Conservation (phyloP, 2,113 vertebrate genomes). For the Cyprinus carpio region DNA sequence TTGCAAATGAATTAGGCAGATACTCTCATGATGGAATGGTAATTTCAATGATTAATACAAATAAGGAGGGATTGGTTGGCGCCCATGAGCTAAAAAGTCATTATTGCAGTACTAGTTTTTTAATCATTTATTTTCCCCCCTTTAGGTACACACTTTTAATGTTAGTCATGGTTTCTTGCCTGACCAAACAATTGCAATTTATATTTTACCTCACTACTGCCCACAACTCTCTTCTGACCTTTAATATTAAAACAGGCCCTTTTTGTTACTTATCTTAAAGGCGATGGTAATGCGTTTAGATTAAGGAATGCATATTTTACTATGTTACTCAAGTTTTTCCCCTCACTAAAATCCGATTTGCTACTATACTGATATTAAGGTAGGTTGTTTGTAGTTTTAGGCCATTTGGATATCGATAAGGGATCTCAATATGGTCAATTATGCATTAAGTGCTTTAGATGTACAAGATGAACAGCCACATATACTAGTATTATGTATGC, state of each 20-base stretch:
- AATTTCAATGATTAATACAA: slow-evolving; percentile 30
- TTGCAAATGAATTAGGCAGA: slow-evolving; percentile 29
- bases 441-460: too few relatives aligned
- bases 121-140: not conserved
- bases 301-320: too few relatives aligned
- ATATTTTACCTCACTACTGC: not conserved
- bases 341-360: too few relatives aligned
- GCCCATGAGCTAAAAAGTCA: slow-evolving; percentile 8
- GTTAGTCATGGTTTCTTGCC: not conserved
- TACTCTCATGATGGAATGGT: slow-evolving; percentile 17
- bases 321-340: too few relatives aligned
- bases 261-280: not conserved
- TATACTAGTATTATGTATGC: too few relatives aligned
- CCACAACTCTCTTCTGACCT: not conserved
- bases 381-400: too few relatives aligned
- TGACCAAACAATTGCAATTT: not conserved
- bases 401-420: too few relatives aligned
- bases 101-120: slow-evolving; percentile 13
- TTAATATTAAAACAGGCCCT: not conserved
- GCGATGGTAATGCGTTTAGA: not conserved
- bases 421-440: too few relatives aligned
- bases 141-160: not conserved
- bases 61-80: slow-evolving; percentile 10
- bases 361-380: too few relatives aligned
- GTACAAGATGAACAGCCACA: too few relatives aligned